A percentile compares a stretch with the other conserved stretches of the same genome.
These are phyloP conservation scores for Sebastolobus altivelis DNA, from an alignment of 2,797 vertebrate genomes.

Conservation along the genomic window DNA sequence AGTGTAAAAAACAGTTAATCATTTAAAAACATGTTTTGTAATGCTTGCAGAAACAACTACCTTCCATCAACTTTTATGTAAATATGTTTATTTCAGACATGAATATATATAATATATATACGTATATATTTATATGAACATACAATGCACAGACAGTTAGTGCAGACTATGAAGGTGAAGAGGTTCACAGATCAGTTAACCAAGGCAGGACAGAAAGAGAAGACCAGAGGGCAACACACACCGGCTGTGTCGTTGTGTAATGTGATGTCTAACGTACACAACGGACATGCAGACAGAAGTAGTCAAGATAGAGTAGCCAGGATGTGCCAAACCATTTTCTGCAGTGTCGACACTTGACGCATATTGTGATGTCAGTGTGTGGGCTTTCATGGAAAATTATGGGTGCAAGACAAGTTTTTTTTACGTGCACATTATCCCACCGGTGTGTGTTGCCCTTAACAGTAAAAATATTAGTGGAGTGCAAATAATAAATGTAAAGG, in stretches of 20 bases:
- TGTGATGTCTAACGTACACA: neutral
- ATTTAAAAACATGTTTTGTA: neutral
- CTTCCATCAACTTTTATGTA: constrained; percentile 52
- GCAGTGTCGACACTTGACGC: fast-evolving
- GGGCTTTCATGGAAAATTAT: neutral
- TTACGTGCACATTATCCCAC: neutral
- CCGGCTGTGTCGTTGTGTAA: neutral
- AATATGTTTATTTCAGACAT: constrained; percentile 78
- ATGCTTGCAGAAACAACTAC: neutral
- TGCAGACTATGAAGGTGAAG: constrained; percentile 55
- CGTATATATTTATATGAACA: constrained; percentile 63
- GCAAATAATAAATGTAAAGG: constrained; percentile 68
- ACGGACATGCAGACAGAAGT: neutral
- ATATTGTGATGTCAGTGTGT: neutral
- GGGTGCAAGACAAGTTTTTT: neutral
- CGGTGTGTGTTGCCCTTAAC: constrained; percentile 23
- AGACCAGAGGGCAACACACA: constrained; percentile 22
- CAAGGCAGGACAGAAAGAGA: constrained; percentile 16
- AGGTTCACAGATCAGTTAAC: constrained; percentile 58
- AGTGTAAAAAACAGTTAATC: neutral
- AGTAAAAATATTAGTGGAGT: constrained; percentile 64
- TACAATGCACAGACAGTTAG: constrained; percentile 67
- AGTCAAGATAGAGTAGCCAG: neutral
- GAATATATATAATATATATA: constrained; percentile 60
- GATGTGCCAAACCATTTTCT: neutral